These are phyloP conservation scores for Chrysina gloriosa DNA, from an alignment of 2,888 invertebrate genomes.

Conservation along the genomic window DNA sequence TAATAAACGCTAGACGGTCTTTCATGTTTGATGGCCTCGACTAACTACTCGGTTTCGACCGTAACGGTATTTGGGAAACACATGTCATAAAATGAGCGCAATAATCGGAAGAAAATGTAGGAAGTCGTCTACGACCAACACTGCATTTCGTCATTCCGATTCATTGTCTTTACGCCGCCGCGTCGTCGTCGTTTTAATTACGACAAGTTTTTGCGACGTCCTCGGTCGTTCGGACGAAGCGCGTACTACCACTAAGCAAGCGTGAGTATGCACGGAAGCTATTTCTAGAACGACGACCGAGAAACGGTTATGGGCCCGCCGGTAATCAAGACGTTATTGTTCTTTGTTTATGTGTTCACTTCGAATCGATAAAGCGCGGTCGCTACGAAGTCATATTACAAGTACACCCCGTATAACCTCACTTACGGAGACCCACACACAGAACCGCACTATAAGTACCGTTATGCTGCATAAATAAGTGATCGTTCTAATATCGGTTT, in stretches of 20 bases:
- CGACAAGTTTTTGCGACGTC: constrained; percentile 6
- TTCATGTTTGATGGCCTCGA: neutral
- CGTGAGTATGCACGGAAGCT: neutral
- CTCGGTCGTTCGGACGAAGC: too few relatives aligned
- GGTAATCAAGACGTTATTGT: constrained; percentile 21
- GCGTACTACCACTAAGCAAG: too few relatives aligned
- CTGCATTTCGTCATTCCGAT: constrained; percentile 16
- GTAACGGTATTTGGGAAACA: neutral
- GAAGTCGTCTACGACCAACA: neutral
- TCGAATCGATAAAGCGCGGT: constrained; percentile 15
- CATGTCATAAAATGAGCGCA: neutral
- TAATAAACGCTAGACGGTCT: too few relatives aligned
- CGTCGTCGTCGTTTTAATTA: constrained; percentile 34
- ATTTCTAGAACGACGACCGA: constrained; percentile 2
- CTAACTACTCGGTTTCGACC: neutral
- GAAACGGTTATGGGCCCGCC: neutral
- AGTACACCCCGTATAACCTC: too few relatives aligned
- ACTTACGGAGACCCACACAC: constrained; percentile 2
- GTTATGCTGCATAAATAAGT: constrained; percentile 10
- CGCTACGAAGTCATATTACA: neutral
- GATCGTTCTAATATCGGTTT: neutral
- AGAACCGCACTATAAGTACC: neutral
- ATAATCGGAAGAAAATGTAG: constrained; percentile 12
- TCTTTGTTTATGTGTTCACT: constrained; percentile 11
- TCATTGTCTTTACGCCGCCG: constrained; percentile 23